Base-by-base conservation (phyloP, 2,888 invertebrate species). In the Cosmia trapezina region DNA sequence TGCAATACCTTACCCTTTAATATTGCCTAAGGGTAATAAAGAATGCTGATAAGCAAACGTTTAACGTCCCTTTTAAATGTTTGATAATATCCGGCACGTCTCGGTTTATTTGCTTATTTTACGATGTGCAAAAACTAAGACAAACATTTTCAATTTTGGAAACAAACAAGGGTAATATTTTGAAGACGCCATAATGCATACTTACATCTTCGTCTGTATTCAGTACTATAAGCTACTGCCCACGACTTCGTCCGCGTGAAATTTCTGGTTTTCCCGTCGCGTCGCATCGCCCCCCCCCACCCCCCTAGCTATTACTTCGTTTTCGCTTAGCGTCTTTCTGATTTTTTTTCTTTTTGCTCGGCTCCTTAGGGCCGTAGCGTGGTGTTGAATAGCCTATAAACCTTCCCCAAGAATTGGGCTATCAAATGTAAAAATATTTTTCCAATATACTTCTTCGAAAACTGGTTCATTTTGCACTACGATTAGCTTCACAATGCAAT, bases 21-120 rank as follows among this genome's bases (percentile, higher is more conserved):
- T 76, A 76, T 70, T 75, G 70, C 70, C 59, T 22, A 67, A 80
- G 49, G 61, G 28, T 64, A 60, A 83, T 81, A 75, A 79, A 75
- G 83, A 75, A 75, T 83, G 49, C 37, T 70, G 83, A 83, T 81
- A 81, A 79, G 68, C 74, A 70, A 78, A 70, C 61, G 74, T 83
- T 83, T 62, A 65, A 67, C 54, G 79, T 51, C 79, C 80, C 79
- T 78, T 81, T 73, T 68, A 81, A 78, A 73, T 70, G 79, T 83
- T 83, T 70, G 79, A 62, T 67, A 61, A 78, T 81, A 83, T 70
- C 79, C 67, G 43, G 43, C 83, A 63, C 61, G 60, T 28, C 28
- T 57, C 22, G 54, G 54, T 62, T 72, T 81, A 81, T 80, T 80
- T 76, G 60, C 62, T 76, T 41, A 37, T 69, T 77, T 81, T 67